phyloP scores from a whole-genome alignment of 1,140 invertebrate genomes.

The Campoletis sonorensis region DNA sequence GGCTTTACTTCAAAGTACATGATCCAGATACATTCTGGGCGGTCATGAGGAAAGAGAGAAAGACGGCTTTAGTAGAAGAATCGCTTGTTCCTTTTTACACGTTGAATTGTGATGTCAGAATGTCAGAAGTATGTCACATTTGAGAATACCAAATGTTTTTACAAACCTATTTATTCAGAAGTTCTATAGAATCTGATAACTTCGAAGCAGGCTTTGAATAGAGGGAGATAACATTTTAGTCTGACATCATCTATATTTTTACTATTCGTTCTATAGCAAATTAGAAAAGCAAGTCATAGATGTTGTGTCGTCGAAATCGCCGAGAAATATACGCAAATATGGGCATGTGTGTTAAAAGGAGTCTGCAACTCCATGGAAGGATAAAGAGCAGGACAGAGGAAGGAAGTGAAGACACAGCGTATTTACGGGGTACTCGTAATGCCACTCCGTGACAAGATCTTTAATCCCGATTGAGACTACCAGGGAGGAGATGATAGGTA shows the following conservation, averaged over 20 bases:
- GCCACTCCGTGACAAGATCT: slow-evolving; percentile 73
- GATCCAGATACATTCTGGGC: slow-evolving; percentile 38
- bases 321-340: slow-evolving; percentile 65
- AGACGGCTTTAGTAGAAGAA: neutral
- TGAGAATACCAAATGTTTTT: neutral
- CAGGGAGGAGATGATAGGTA: slow-evolving; percentile 28
- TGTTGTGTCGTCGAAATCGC: neutral
- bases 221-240: too few species aligned
- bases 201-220: too few species aligned
- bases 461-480: slow-evolving; percentile 69
- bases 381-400: slow-evolving; percentile 27
- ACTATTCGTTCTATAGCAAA: neutral
- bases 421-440: slow-evolving; percentile 62
- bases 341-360: slow-evolving; percentile 11
- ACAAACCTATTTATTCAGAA: too few species aligned
- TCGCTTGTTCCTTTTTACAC: neutral
- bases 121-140: neutral
- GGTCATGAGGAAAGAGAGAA: neutral
- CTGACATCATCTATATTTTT: too few species aligned
- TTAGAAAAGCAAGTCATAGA: neutral
- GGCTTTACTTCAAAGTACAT: slow-evolving; percentile 26
- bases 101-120: too few species aligned
- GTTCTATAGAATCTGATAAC: too few species aligned
- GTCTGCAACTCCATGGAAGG: neutral
- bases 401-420: slow-evolving; percentile 54